Base-by-base conservation (phyloP, 2,888 invertebrate species). In the Chrysopilus asiliformis region DNA sequence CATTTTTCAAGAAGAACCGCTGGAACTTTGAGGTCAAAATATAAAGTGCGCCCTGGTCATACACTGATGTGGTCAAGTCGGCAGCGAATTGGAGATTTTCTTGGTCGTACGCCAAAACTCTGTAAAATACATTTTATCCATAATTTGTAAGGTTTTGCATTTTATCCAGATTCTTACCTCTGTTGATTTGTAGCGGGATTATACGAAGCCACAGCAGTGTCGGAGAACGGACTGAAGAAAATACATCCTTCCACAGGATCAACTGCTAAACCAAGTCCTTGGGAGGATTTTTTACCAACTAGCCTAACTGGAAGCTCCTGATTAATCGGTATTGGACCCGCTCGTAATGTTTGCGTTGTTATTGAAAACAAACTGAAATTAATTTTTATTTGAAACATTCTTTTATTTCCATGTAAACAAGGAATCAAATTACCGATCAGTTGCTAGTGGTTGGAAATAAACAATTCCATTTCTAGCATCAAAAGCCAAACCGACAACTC, bases 261-360 rank as follows among this genome's bases (percentile, higher is more conserved):
- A 1, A 83, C 71, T 0, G 77, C 71, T 14, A 86, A 52, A 1
- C 79, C 80, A 6, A 86, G 68, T 4, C 86, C 85, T 57, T 85
- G 85, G 0, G 86, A 86, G 1, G 85, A 82, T 58, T 87, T 86
- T 51, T 76, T 77, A 1, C 86, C 86, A 10, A 84, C 80, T 30
- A 85, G 64, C 43, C 75, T 73, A 0, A 86, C 78, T 1, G 83
- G 83, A 34, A 86, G 57, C 44, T 76, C 74, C 29, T 78, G 72
- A 24, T 75, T 76, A 46, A 75, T 74, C 0, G 76, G 72, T 2
- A 74, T 69, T 0, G 85, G 84, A 1, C 85, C 85, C 2, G 77
- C 71, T 2, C 75, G 72, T 12, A 87, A 61, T 0, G 74, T 78
- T 1, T 79, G 69, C 1, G 83, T 81, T 1, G 81, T 72, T 4